Conservation (phyloP, 2,797 vertebrate genomes). For the Tenualosa thibaudeaui region DNA sequence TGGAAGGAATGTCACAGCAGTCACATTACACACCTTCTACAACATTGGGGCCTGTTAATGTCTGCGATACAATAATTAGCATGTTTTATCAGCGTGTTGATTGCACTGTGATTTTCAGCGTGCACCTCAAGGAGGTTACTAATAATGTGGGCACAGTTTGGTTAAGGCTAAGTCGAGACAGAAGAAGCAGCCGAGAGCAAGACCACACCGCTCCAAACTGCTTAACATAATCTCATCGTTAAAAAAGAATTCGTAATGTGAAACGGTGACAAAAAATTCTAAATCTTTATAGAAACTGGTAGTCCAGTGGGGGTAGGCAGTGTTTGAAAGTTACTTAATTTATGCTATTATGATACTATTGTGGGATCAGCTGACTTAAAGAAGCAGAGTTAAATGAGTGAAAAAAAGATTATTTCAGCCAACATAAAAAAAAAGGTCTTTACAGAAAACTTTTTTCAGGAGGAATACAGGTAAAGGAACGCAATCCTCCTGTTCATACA, state of each 20-base stretch:
- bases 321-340: neutral
- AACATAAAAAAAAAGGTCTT: neutral
- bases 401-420: neutral
- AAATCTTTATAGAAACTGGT: neutral
- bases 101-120: neutral
- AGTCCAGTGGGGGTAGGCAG: neutral
- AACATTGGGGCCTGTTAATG: neutral
- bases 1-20: neutral
- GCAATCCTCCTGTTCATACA: neutral
- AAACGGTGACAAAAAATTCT: neutral
- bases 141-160: neutral
- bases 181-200: neutral
- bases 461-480: neutral
- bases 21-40: neutral
- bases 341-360: neutral
- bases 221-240: neutral
- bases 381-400: neutral
- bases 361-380: neutral
- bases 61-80: constrained; percentile 8
- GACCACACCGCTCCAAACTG: neutral
- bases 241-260: neutral
- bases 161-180: neutral
- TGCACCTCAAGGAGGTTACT: neutral
- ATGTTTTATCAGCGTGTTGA: constrained; percentile 10
- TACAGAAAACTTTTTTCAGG: no score